Evolutionary conservation across 2,113 vertebrate species (phyloP), one percentile per base, ranked within the genome.

Genomic region (Hydrolagus affinis): DNA sequence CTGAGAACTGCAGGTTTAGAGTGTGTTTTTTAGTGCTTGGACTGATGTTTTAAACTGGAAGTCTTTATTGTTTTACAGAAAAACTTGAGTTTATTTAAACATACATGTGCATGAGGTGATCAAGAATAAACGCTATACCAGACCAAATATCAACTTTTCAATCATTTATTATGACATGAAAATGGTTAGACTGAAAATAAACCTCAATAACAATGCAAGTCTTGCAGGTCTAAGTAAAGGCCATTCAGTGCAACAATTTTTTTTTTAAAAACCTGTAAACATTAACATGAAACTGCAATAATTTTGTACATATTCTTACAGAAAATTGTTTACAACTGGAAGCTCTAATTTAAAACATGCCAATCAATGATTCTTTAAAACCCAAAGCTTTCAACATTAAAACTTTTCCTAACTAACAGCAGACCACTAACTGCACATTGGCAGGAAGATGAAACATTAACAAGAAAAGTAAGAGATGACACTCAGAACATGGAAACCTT

Each of bases 261-360:
- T 83, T 83, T 59, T 78, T 78, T 59, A 11, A 68, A 75, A 15
- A n/a, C 11, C 56, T 83, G 17, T 11, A 66, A 32, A 44, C 44
- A 44, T 83, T 11, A 75, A 75, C 11, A 15, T 83, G 28, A 83
- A 66, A 19, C 44, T 44, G 44, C 44, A 44, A 44, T 6, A 44
- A 44, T 15, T 66, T 80, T 83, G 28, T 66, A 25, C 78, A 83
- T 19, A n/a, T 83, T 83, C 28, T 83, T 28, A 21, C n/a, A 75
- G 8, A 32, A 83, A 56, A 83, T 83, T 3, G 6, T 77, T 77
- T 77, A 59, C 11, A 28, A 25, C n/a, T 60, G 56, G 62, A 28
- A 28, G 60, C 11, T 14, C n/a, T 56, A 74, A 44, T 44, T 44
- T 2, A 62, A 62, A 80, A 80, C 7, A n/a, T n/a, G n/a, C n/a